phyloP scores from a whole-genome alignment of 2,888 invertebrate genomes.

The Netelia virgata region DNA sequence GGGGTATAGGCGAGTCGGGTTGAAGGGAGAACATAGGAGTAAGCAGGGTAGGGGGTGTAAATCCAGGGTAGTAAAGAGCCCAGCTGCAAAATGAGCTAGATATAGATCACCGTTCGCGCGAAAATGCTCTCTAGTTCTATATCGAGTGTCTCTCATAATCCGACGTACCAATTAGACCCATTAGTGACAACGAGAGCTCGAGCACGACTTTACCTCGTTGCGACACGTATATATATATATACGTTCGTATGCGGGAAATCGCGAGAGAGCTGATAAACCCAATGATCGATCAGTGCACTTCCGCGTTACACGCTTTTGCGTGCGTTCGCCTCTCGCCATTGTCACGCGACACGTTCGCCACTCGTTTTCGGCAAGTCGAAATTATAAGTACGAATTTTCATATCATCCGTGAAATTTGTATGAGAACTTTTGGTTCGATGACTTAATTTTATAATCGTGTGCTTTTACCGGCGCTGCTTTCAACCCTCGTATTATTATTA shows the following conservation, averaged over 20 bases:
- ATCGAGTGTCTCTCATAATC: constrained; percentile 77
- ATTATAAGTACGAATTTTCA: not conserved
- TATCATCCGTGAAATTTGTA: not conserved
- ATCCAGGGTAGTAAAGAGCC: constrained; percentile 24
- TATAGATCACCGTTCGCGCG: constrained; percentile 9
- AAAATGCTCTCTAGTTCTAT: constrained; percentile 25
- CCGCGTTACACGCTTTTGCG: not conserved
- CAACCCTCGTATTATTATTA: not conserved
- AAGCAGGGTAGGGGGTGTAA: not conserved
- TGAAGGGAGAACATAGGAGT: constrained; percentile 2
- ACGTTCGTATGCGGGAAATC: not conserved
- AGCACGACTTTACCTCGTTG: not conserved
- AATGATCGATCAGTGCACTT: constrained; percentile 61
- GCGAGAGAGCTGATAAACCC: constrained; percentile 49
- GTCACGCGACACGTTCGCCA: too few species aligned
- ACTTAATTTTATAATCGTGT: constrained; percentile 5
- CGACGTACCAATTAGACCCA: constrained; percentile 76
- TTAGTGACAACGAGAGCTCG: constrained; percentile 69
- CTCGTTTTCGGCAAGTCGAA: too few species aligned
- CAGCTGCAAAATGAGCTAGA: constrained; percentile 49
- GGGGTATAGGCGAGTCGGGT: not conserved
- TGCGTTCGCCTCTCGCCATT: too few species aligned
- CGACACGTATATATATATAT: not conserved
- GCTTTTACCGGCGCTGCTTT: not conserved
- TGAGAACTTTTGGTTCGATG: not conserved